Percentiles rank a stretch among this genome's conserved stretches.
Conservation (phyloP, 2,797 vertebrate species). For the Mormyrops attenuatus region DNA sequence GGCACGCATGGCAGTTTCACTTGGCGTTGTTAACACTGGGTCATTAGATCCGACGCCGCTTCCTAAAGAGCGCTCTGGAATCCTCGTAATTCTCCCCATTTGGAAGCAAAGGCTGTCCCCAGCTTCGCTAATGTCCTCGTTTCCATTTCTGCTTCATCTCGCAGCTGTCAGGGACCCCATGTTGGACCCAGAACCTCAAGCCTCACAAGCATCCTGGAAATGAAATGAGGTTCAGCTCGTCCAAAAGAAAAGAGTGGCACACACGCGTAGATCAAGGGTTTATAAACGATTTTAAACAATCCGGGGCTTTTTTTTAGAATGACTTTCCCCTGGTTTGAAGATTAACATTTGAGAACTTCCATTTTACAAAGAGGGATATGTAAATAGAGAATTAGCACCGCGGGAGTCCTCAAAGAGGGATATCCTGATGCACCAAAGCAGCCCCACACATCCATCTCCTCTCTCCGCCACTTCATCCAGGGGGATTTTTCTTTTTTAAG, state of each 20-base stretch:
- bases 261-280: slow-evolving; percentile 57
- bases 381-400: slow-evolving; percentile 59
- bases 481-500: slow-evolving; percentile 25
- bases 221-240: neutral
- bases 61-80: neutral
- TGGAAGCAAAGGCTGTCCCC: neutral
- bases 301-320: neutral
- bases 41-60: neutral
- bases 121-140: neutral
- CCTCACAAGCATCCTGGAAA: neutral
- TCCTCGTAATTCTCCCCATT: neutral
- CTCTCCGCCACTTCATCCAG: slow-evolving; percentile 53
- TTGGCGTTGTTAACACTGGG: neutral
- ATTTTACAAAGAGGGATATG: slow-evolving; percentile 62
- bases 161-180: neutral
- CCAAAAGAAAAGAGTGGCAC: slow-evolving; percentile 45
- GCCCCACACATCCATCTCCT: neutral
- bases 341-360: slow-evolving; percentile 68
- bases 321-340: slow-evolving; percentile 56
- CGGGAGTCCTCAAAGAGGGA: slow-evolving; percentile 45
- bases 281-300: slow-evolving; percentile 41
- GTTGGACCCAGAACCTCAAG: neutral
- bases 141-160: neutral
- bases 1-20: neutral
- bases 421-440: slow-evolving; percentile 39